A percentile compares a stretch with the other conserved stretches of the same genome.
Evolutionary conservation across 2,113 vertebrate genomes (phyloP).

Genomic region (Prochilodus magdalenae): DNA sequence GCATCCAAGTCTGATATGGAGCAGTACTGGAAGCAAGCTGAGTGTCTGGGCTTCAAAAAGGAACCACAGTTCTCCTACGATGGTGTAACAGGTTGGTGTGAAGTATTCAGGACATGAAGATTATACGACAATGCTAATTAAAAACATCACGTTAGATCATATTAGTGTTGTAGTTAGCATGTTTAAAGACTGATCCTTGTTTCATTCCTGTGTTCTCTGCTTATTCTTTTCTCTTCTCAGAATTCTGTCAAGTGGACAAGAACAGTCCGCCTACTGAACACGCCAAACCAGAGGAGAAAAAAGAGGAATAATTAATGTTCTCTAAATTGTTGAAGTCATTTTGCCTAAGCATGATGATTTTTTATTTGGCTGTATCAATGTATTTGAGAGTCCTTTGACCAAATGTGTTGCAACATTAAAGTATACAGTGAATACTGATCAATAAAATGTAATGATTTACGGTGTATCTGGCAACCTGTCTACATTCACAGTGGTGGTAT

Average conservation of each 20-base stretch:
- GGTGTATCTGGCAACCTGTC: not conserved
- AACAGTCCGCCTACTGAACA: not conserved
- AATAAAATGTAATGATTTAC: not conserved
- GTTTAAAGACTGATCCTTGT: no score
- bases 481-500: no score
- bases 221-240: not conserved
- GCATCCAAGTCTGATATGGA: not conserved
- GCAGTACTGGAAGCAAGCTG: slow-evolving; percentile 22
- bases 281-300: not conserved
- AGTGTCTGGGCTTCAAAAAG: slow-evolving; percentile 26
- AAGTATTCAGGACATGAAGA: not conserved
- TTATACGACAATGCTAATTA: no score
- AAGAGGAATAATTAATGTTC: not conserved
- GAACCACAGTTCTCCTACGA: slow-evolving; percentile 2
- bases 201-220: no score
- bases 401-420: not conserved
- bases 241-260: not conserved
- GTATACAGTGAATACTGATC: not conserved
- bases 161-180: not conserved
- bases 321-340: not conserved
- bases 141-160: no score
- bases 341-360: not conserved
- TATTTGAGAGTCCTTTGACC: not conserved
- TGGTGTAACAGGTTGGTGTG: slow-evolving; percentile 28
- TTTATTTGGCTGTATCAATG: not conserved